phyloP scores from a whole-genome alignment of 1,140 invertebrate genomes.

The Amyelois transitella region DNA sequence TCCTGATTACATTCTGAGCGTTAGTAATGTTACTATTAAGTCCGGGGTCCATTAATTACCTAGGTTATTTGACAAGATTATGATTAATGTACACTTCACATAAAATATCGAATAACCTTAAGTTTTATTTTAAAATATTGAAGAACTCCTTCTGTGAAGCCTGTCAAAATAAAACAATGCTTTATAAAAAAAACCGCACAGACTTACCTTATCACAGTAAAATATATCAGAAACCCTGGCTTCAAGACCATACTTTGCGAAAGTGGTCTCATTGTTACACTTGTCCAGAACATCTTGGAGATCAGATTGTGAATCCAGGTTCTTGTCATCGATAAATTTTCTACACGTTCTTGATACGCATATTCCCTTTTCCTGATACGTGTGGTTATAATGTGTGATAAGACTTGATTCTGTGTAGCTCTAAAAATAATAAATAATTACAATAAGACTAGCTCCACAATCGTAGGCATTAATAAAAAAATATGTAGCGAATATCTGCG shows the following conservation, averaged over 20 bases:
- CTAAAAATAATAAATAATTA: constrained; percentile 11
- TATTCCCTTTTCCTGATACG: constrained; percentile 52
- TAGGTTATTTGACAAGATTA: too few species aligned
- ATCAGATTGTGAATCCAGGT: constrained; percentile 7
- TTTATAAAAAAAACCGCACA: too few species aligned
- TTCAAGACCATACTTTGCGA: constrained; percentile 6
- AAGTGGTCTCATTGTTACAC: constrained; percentile 6
- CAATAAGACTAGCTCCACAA: too few species aligned
- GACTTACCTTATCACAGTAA: constrained; percentile 6
- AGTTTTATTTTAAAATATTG: too few species aligned
- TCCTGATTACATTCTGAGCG: too few species aligned
- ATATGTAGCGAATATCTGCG: not conserved
- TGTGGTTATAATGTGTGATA: constrained; percentile 54
- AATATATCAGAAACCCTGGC: constrained; percentile 5
- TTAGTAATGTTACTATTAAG: too few species aligned
- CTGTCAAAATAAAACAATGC: too few species aligned
- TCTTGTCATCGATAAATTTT: constrained; percentile 5
- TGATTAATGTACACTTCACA: too few species aligned
- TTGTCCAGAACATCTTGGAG: not conserved
- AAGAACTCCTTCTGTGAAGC: too few species aligned
- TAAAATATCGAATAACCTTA: too few species aligned
- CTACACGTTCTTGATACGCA: constrained; percentile 38
- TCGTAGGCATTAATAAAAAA: not conserved
- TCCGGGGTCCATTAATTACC: too few species aligned
- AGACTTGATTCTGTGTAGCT: constrained; percentile 27